Conservation (phyloP, 2,797 vertebrate species). For the Podarcis siculus region DNA sequence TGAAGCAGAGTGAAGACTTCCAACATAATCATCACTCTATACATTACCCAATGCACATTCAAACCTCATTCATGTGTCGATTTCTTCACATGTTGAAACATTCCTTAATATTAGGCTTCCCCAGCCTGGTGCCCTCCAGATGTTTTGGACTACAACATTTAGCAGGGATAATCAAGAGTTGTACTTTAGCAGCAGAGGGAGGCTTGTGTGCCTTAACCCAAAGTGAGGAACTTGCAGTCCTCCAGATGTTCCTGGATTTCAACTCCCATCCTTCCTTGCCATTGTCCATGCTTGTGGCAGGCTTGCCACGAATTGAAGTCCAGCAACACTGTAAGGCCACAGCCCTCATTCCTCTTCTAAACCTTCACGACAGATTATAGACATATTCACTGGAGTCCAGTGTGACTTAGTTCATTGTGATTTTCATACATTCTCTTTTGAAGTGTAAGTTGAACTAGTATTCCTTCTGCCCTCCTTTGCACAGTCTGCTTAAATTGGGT, state of each 20-base stretch:
- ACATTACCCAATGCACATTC: too few relatives aligned
- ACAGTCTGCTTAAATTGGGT: not conserved
- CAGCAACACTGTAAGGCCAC: not conserved
- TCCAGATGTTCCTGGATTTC: not conserved
- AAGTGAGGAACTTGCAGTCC: too few relatives aligned
- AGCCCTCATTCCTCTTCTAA: not conserved
- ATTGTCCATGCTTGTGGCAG: not conserved
- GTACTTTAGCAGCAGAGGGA: too few relatives aligned
- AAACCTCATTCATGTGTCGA: too few relatives aligned
- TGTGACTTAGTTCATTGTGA: not conserved
- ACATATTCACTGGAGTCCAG: not conserved
- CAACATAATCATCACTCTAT: too few relatives aligned
- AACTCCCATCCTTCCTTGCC: not conserved
- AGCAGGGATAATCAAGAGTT: too few relatives aligned
- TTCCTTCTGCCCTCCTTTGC: not conserved
- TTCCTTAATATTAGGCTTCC: too few relatives aligned
- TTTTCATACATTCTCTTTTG: not conserved
- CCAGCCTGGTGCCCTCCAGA: not conserved
- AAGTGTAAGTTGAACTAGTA: not conserved
- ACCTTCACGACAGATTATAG: not conserved
- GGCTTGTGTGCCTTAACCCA: too few relatives aligned
- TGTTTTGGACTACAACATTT: too few relatives aligned
- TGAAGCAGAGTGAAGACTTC: too few relatives aligned
- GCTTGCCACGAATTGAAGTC: too few relatives aligned
- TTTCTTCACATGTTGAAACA: not conserved